These are phyloP conservation scores for Trinorchestia longiramus DNA, from an alignment of 1,140 invertebrate genomes.

Conservation along the genomic window DNA sequence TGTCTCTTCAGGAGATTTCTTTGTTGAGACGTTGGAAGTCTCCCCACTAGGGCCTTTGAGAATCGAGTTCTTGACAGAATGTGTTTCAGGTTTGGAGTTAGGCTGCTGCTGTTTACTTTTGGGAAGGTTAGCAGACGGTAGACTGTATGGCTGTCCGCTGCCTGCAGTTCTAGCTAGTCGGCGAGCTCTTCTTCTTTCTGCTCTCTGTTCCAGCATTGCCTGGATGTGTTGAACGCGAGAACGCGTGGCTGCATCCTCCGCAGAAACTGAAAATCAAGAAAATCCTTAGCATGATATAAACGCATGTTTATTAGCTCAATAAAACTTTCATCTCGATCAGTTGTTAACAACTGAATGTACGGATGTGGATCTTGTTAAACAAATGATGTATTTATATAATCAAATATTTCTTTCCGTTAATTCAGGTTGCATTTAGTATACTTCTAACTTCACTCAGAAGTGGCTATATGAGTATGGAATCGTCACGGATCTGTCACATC, in stretches of 20 bases:
- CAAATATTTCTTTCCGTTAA: too few species aligned
- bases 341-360: not conserved
- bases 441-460: too few species aligned
- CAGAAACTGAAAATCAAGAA: conserved; percentile 28
- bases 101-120: not conserved
- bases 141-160: not conserved
- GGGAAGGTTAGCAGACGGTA: not conserved
- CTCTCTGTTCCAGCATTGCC: conserved; percentile 39
- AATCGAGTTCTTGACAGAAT: not conserved
- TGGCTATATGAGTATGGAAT: too few species aligned
- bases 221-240: conserved; percentile 40
- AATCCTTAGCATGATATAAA: not conserved
- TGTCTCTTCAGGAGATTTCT: not conserved
- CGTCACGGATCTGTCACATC: too few species aligned
- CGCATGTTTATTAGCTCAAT: not conserved
- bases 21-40: not conserved
- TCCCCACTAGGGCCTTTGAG: not conserved
- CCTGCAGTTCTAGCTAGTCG: conserved; percentile 12
- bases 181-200: conserved; percentile 18
- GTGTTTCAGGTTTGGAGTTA: conserved; percentile 8
- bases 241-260: conserved; percentile 22
- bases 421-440: too few species aligned
- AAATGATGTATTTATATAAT: too few species aligned
- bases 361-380: not conserved
- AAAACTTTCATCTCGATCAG: too few species aligned